Conservation (phyloP, 2,797 vertebrate genomes). For the Molossus alvarezi region DNA sequence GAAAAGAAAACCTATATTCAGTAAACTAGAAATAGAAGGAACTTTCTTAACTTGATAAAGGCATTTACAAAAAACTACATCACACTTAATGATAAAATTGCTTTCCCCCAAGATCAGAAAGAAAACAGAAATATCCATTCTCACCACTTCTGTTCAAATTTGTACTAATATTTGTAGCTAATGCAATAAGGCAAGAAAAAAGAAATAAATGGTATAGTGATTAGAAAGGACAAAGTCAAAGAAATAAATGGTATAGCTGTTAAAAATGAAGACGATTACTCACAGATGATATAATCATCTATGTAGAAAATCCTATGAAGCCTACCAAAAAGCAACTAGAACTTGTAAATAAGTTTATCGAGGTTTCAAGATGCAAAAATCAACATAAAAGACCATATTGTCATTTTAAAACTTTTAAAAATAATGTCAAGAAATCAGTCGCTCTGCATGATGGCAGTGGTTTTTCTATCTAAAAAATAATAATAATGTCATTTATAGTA, state of each 20-base stretch:
- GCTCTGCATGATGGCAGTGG: too few species aligned
- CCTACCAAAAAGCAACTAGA: neutral
- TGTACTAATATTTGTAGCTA: neutral
- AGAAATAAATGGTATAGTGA: neutral
- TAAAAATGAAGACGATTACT: neutral
- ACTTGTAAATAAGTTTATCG: neutral
- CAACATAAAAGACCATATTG: neutral
- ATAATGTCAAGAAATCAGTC: too few species aligned
- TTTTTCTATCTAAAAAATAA: too few species aligned
- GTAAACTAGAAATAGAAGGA: neutral
- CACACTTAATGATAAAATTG: neutral
- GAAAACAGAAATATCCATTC: neutral
- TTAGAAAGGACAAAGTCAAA: neutral
- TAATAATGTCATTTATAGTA: neutral
- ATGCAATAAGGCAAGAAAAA: neutral
- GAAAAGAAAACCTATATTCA: neutral
- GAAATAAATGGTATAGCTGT: neutral
- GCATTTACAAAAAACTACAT: neutral
- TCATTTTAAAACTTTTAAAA: too few species aligned
- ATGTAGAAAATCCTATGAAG: neutral
- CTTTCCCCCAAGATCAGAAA: neutral
- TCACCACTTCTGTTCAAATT: neutral
- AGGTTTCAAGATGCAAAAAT: neutral
- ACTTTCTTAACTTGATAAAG: constrained; percentile 16
- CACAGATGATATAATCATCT: neutral